These are phyloP conservation scores for Erebia aethiops DNA, from an alignment of 2,888 invertebrate species.

Conservation along the genomic window DNA sequence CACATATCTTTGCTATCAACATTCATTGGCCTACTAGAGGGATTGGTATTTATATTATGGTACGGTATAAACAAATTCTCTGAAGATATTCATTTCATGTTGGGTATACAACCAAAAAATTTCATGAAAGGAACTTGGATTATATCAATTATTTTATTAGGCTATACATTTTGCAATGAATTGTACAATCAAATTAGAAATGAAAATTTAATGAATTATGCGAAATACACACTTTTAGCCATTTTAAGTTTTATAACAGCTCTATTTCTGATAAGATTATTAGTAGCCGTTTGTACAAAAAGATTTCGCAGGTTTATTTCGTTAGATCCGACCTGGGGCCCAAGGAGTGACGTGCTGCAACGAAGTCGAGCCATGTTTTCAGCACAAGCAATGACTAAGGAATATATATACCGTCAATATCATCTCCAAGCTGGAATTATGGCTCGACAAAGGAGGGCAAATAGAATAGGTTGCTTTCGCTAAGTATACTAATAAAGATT, in stretches of 20 bases:
- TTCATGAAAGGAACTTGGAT: constrained; percentile 62
- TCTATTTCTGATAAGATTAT: constrained; percentile 43
- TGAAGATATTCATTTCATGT: constrained; percentile 77
- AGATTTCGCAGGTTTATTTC: constrained; percentile 45
- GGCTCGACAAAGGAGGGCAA: constrained; percentile 59
- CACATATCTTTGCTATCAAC: constrained; percentile 47
- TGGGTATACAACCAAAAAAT: constrained; percentile 62
- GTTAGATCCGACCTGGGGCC: constrained; percentile 66
- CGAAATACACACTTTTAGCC: constrained; percentile 24
- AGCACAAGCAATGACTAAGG: constrained; percentile 79
- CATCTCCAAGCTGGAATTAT: constrained; percentile 70
- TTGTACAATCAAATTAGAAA: constrained; percentile 34
- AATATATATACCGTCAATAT: constrained; percentile 77
- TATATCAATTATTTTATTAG: constrained; percentile 47
- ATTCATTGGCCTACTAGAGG: constrained; percentile 56
- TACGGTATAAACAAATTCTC: constrained; percentile 68
- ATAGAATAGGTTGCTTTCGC: constrained; percentile 45
- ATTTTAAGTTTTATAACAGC: constrained; percentile 35
- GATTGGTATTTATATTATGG: constrained; percentile 61
- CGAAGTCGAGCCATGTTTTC: constrained; percentile 76
- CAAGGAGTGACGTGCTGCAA: constrained; percentile 58
- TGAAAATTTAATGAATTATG: constrained; percentile 20
- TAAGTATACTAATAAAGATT: constrained; percentile 17
- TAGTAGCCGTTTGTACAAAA: constrained; percentile 49
- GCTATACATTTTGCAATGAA: constrained; percentile 53